Evolutionary conservation across 2,113 vertebrate species (phyloP), one percentile per base, ranked within the genome.

Genomic region (Rhea pennata): DNA sequence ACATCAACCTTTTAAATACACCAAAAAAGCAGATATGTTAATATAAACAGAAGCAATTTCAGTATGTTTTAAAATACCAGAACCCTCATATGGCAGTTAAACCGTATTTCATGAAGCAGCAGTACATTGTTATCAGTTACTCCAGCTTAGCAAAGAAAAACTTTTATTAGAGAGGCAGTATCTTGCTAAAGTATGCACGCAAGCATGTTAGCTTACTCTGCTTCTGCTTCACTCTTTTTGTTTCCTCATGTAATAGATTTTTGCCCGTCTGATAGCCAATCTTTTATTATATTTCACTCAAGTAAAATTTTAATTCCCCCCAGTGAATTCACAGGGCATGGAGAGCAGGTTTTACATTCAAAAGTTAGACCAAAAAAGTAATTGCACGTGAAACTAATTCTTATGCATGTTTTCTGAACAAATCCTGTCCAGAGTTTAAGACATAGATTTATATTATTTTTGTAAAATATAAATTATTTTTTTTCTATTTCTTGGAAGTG

Each of bases 301-400:
- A 89, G n/a, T 23, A 65, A 88, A 80, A 64, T 31, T 84, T 91
- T 69, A 39, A 65, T 69, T 94, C 29, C 39, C 26, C 92, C 71
- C 19, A 54, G 59, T 74, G 65, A 80, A 80, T 71, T 92, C 36
- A 62, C 7, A 12, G 50, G 51, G 15, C 16, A 56, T 70, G 67
- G 67, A 67, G 3, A 54, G 13, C 8, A 80, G 10, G 36, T 42
- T 89, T 76, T 33, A 40, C 10, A 48, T 82, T 89, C 6, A 73
- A 75, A 73, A 1, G 0, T 56, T 65, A 72, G 16, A 53, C 12
- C 3, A 26, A 26, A 59, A 70, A 92, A 70, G 12, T 58, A 86
- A 88, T 81, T 81, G 36, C 8, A 39, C 3, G 2, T 56, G 15
- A 62, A 12, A 36, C 4, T 44, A 75, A 67, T 58, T 83, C 13